Evolutionary conservation across 2,888 invertebrate genomes (phyloP).

Genomic region (Globia sparganii): DNA sequence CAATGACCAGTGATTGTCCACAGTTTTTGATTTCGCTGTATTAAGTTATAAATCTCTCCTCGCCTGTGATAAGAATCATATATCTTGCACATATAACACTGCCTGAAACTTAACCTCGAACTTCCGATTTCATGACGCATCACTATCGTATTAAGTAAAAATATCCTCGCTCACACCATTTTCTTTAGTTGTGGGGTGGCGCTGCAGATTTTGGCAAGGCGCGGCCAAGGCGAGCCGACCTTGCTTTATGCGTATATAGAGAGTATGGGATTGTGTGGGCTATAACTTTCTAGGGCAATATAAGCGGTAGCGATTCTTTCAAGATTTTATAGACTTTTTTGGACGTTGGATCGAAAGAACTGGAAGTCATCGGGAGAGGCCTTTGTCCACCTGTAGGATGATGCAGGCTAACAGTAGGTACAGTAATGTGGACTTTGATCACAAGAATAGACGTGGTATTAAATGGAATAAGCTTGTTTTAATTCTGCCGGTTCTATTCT

Average conservation of each 20-base stretch:
- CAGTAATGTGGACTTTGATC: background rate
- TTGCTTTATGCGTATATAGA: slow-evolving; percentile 40
- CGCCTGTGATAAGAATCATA: background rate
- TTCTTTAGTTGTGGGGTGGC: slow-evolving; percentile 39
- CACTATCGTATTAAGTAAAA: slow-evolving; percentile 31
- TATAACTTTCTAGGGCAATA: background rate
- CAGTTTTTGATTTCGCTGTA: background rate
- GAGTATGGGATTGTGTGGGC: slow-evolving; percentile 1
- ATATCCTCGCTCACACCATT: slow-evolving; percentile 24
- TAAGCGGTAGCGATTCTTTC: background rate
- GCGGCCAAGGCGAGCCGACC: slow-evolving; percentile 34
- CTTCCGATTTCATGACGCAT: slow-evolving; percentile 30
- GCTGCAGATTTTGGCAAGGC: slow-evolving; percentile 60
- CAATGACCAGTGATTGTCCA: background rate
- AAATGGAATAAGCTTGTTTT: background rate
- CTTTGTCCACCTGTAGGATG: too few relatives aligned
- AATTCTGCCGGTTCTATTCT: background rate
- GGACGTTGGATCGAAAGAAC: too few relatives aligned
- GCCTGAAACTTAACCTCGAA: slow-evolving; percentile 14
- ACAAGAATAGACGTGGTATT: too few relatives aligned
- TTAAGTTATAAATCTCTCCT: background rate
- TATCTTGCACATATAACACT: background rate
- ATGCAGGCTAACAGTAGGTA: too few relatives aligned
- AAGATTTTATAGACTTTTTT: background rate
- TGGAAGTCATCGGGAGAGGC: too few relatives aligned